phyloP scores from a whole-genome alignment of 1,140 invertebrate genomes.

The Nasonia giraulti region DNA sequence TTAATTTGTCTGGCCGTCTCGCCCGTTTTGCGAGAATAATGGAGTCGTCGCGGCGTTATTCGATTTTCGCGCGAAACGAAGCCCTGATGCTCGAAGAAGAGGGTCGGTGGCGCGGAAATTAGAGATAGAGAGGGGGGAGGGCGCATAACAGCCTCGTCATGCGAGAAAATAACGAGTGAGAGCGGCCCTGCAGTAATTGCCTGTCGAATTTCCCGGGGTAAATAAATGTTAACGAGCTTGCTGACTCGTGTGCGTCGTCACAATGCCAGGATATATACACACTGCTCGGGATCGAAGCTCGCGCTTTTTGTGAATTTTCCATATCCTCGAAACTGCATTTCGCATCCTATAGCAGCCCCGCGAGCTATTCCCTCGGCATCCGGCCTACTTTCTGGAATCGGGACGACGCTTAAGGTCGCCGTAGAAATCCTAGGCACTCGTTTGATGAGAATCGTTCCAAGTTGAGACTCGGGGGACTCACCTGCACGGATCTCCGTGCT shows the following conservation, averaged over 20 bases:
- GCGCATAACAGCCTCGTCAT: background rate
- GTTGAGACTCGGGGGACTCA: background rate
- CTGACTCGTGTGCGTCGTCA: background rate
- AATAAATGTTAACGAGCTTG: conserved; percentile 10
- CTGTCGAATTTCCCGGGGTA: background rate
- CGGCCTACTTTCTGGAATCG: conserved; percentile 5
- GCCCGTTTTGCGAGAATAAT: background rate
- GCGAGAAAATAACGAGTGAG: conserved; percentile 25
- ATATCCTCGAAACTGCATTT: no score
- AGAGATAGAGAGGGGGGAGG: background rate
- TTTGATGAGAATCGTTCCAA: background rate
- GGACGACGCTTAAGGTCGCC: background rate
- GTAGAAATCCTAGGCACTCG: background rate
- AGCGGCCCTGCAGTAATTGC: background rate
- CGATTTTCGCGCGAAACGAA: conserved; percentile 24
- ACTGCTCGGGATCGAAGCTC: no score
- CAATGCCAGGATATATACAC: no score
- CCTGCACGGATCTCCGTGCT: background rate
- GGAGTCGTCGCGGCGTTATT: background rate
- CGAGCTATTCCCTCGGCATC: background rate
- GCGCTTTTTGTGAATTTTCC: no score
- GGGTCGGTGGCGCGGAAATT: background rate
- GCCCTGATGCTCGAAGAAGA: background rate
- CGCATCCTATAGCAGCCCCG: background rate
- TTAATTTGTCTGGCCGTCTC: conserved; percentile 33